Conservation (phyloP, 2,888 invertebrate genomes). For the Biston betularia region DNA sequence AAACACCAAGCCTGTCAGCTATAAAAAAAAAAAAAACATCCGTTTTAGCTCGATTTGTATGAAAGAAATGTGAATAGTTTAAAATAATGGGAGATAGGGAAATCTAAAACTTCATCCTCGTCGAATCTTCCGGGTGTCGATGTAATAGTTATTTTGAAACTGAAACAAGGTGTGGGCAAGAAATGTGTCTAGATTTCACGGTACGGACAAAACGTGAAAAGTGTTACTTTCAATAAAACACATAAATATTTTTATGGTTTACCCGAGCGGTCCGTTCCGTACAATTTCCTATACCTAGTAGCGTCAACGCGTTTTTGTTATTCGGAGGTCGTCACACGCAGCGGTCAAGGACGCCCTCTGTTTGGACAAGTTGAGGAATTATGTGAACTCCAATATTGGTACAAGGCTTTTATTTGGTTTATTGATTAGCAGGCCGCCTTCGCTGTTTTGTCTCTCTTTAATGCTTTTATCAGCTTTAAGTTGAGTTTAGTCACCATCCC, state of each 20-base stretch:
- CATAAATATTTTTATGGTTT: conserved; percentile 11
- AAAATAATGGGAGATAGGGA: conserved; percentile 5
- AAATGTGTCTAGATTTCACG: not conserved
- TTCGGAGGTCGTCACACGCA: conserved; percentile 43
- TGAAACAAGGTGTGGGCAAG: not conserved
- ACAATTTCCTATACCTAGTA: conserved; percentile 32
- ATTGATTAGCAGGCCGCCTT: conserved; percentile 26
- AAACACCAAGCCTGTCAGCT: too few species aligned
- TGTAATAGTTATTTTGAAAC: not conserved
- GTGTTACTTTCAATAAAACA: conserved; percentile 8
- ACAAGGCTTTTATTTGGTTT: conserved; percentile 34
- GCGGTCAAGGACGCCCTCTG: conserved; percentile 52
- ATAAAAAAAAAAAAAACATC: too few species aligned
- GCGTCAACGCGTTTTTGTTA: conserved; percentile 40
- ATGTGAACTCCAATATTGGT: conserved; percentile 34
- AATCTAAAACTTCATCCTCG: not conserved
- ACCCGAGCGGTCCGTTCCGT: conserved; percentile 7
- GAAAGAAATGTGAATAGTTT: conserved; percentile 19
- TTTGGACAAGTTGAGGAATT: conserved; percentile 45
- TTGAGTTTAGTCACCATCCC: not conserved
- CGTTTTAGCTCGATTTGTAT: conserved; percentile 26
- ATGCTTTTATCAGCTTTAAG: conserved; percentile 2
- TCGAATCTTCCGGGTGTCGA: not conserved
- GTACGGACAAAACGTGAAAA: not conserved
- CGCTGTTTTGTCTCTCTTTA: conserved; percentile 16